Conservation (phyloP, 2,113 vertebrate species). For the Gallinago paraguaiae region DNA sequence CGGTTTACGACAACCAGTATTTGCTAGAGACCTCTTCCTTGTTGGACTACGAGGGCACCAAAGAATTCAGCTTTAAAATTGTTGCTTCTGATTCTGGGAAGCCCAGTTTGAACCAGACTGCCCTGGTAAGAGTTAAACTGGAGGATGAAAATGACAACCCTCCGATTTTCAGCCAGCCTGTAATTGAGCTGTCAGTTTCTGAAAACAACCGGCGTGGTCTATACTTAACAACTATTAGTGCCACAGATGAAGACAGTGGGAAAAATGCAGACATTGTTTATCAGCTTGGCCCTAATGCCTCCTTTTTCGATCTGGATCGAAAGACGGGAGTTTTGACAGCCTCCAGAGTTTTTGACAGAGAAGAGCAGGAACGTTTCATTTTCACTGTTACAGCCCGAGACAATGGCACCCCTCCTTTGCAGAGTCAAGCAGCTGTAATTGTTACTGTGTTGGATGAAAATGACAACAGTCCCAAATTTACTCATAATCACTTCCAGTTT, state of each 20-base stretch:
- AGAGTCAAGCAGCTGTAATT: constrained; percentile 95
- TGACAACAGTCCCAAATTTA: constrained; percentile 98
- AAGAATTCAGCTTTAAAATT: constrained; percentile 99
- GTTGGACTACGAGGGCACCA: constrained; percentile 97
- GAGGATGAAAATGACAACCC: constrained; percentile 99
- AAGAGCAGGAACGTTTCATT: constrained; percentile 96
- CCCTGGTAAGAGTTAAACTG: constrained; percentile 93
- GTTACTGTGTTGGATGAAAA: constrained; percentile 97
- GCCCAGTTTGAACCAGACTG: constrained; percentile 96
- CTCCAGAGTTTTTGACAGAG: constrained; percentile 95
- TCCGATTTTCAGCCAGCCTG: constrained; percentile 97
- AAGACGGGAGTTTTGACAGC: constrained; percentile 97
- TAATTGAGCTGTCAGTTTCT: constrained; percentile 96
- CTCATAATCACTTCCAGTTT: constrained; percentile 98
- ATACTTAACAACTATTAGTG: constrained; percentile 95
- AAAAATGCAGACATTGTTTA: constrained; percentile 98
- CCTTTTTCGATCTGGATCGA: constrained; percentile 97
- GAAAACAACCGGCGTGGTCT: constrained; percentile 98
- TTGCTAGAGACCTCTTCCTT: constrained; percentile 95
- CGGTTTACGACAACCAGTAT: constrained; percentile 98
- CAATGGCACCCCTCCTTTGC: constrained; percentile 95
- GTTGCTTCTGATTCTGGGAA: constrained; percentile 97
- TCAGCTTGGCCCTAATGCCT: constrained; percentile 97
- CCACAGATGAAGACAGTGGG: constrained; percentile 97
- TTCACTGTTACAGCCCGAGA: constrained; percentile 97